A percentile compares a stretch with the other conserved stretches of the same genome.
These are phyloP conservation scores for Eulemur macaco DNA, from an alignment of 2,113 vertebrate genomes.

Conservation along the genomic window DNA sequence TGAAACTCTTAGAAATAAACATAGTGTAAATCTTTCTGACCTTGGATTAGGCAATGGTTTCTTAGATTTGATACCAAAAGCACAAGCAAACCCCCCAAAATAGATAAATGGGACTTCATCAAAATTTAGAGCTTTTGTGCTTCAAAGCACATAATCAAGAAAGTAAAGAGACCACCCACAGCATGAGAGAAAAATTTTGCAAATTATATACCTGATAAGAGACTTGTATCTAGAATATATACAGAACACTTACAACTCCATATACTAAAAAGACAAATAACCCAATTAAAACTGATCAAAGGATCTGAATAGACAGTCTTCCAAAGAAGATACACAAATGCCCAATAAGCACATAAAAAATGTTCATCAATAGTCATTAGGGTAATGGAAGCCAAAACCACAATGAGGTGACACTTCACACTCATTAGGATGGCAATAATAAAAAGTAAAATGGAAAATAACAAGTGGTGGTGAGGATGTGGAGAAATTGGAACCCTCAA, in stretches of 20 bases:
- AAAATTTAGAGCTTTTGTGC: slow-evolving; percentile 55
- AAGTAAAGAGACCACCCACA: slow-evolving; percentile 49
- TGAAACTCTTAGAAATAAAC: slow-evolving; percentile 20
- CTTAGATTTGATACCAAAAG: slow-evolving; percentile 51
- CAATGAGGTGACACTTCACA: not conserved
- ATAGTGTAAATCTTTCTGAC: slow-evolving; percentile 55
- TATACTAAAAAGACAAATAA: slow-evolving; percentile 42
- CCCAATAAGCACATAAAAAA: slow-evolving; percentile 30
- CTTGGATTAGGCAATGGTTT: slow-evolving; percentile 16
- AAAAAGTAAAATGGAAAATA: slow-evolving; percentile 1
- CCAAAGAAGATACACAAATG: slow-evolving; percentile 3
- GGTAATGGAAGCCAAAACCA: slow-evolving; percentile 6
- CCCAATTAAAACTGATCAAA: slow-evolving; percentile 46
- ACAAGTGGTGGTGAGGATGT: not conserved
- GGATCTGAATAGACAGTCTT: slow-evolving; percentile 7
- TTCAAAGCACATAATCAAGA: slow-evolving; percentile 23
- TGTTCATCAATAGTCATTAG: not conserved
- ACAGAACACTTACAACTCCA: slow-evolving; percentile 31
- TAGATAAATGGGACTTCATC: slow-evolving; percentile 14
- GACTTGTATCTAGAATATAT: slow-evolving; percentile 24
- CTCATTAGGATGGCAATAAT: not conserved
- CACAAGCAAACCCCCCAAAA: not conserved
- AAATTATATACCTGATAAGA: slow-evolving; percentile 45
- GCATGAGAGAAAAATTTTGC: slow-evolving; percentile 35
- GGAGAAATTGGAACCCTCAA: not conserved